These are phyloP conservation scores for Spodoptera exigua DNA, from an alignment of 2,888 invertebrate genomes.

Conservation along the genomic window DNA sequence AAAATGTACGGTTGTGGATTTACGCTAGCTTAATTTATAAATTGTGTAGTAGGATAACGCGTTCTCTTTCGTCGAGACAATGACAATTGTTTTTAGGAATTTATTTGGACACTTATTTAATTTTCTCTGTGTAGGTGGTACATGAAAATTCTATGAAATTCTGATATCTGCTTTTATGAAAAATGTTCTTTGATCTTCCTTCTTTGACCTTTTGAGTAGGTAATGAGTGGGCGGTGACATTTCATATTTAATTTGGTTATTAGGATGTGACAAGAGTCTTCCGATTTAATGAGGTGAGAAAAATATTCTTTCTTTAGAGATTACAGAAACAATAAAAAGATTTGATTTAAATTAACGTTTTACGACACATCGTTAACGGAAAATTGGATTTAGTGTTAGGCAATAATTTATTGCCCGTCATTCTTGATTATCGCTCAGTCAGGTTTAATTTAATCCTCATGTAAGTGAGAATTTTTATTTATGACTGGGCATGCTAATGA, in stretches of 20 bases:
- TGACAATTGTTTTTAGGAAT: not conserved
- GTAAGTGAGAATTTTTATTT: slow-evolving; percentile 12
- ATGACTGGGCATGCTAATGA: slow-evolving; percentile 1
- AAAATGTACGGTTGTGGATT: too few relatives aligned
- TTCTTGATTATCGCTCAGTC: slow-evolving; percentile 34
- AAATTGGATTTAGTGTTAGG: slow-evolving; percentile 31
- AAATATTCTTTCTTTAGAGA: slow-evolving; percentile 34
- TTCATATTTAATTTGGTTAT: slow-evolving; percentile 43
- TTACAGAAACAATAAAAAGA: slow-evolving; percentile 45
- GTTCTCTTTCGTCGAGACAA: not conserved
- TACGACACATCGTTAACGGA: slow-evolving; percentile 36
- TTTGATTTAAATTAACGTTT: slow-evolving; percentile 42
- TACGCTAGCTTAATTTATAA: too few relatives aligned
- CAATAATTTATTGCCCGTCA: slow-evolving; percentile 41
- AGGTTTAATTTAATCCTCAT: slow-evolving; percentile 34
- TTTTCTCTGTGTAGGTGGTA: slow-evolving; percentile 20
- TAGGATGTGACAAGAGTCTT: slow-evolving; percentile 31
- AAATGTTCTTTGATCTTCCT: slow-evolving; percentile 16
- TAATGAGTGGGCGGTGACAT: slow-evolving; percentile 43
- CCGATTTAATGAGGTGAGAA: slow-evolving; percentile 22
- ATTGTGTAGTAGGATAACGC: too few relatives aligned
- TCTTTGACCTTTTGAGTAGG: slow-evolving; percentile 34
- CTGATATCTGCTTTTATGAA: slow-evolving; percentile 15
- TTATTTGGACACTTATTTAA: not conserved
- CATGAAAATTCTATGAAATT: slow-evolving; percentile 35